phyloP scores from a whole-genome alignment of 2,888 invertebrate species.

The Stomorhina lunata region DNA sequence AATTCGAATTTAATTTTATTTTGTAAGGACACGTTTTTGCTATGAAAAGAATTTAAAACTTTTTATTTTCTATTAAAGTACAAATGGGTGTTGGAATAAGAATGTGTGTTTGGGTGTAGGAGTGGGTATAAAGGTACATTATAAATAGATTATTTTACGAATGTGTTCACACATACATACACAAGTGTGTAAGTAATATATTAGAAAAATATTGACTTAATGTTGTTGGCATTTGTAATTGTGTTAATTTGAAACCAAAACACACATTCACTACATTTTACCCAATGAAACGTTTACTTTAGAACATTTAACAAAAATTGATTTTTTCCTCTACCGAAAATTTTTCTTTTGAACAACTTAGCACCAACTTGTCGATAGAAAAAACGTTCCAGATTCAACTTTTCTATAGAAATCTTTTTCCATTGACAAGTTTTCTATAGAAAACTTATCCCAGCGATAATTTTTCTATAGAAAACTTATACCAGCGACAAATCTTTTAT shows the following conservation, averaged over 20 bases:
- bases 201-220: constrained; percentile 37
- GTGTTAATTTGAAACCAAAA: constrained; percentile 51
- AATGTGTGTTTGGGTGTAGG: background rate
- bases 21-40: constrained; percentile 32
- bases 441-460: too few relatives aligned
- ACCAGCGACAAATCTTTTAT: too few relatives aligned
- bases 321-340: too few relatives aligned
- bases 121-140: background rate
- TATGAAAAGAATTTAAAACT: constrained; percentile 15
- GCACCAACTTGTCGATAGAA: too few relatives aligned
- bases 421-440: too few relatives aligned
- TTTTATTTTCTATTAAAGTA: background rate
- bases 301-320: too few relatives aligned
- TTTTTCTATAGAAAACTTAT: too few relatives aligned
- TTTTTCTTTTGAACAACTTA: too few relatives aligned
- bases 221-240: constrained; percentile 51
- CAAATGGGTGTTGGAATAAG: background rate
- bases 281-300: too few relatives aligned
- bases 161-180: background rate
- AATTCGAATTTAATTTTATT: constrained; percentile 17
- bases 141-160: background rate
- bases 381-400: too few relatives aligned
- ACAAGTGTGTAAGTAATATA: background rate
- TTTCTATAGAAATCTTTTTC: too few relatives aligned
- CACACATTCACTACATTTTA: background rate